Conservation (phyloP, 2,113 vertebrate species). For the Pseudorectes ferrugineus region DNA sequence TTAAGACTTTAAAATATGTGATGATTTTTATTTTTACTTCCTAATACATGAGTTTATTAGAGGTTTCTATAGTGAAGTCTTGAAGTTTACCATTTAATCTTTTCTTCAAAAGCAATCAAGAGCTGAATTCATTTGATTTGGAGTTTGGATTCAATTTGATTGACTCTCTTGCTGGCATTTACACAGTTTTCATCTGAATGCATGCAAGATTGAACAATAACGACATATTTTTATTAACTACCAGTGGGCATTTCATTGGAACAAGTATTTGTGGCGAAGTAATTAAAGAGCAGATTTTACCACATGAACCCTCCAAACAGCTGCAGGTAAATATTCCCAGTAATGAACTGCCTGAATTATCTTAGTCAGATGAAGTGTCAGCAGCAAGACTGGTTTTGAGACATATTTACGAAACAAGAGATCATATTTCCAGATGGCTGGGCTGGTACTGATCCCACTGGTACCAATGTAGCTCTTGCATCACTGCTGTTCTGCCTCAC, state of each 20-base stretch:
- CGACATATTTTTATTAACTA: constrained; percentile 1
- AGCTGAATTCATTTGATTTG: constrained; percentile 22
- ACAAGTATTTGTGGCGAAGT: background rate
- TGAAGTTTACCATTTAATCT: background rate
- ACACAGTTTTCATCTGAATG: background rate
- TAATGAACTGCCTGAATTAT: constrained; percentile 26
- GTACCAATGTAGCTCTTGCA: background rate
- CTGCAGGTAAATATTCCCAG: background rate
- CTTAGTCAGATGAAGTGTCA: background rate
- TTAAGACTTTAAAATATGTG: background rate
- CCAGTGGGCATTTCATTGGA: background rate
- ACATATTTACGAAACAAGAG: background rate
- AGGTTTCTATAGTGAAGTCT: background rate
- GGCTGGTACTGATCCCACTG: background rate
- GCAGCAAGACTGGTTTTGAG: background rate
- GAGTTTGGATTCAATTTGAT: constrained; percentile 27
- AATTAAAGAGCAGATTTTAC: constrained; percentile 32
- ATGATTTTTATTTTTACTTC: background rate
- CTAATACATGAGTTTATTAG: background rate
- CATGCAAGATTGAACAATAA: background rate
- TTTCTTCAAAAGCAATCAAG: background rate
- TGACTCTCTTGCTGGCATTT: constrained; percentile 13
- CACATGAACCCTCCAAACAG: background rate
- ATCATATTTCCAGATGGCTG: background rate
- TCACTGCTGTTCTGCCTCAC: background rate